Evolutionary conservation across 2,113 vertebrate species (phyloP).

Genomic region (Propithecus coquereli): DNA sequence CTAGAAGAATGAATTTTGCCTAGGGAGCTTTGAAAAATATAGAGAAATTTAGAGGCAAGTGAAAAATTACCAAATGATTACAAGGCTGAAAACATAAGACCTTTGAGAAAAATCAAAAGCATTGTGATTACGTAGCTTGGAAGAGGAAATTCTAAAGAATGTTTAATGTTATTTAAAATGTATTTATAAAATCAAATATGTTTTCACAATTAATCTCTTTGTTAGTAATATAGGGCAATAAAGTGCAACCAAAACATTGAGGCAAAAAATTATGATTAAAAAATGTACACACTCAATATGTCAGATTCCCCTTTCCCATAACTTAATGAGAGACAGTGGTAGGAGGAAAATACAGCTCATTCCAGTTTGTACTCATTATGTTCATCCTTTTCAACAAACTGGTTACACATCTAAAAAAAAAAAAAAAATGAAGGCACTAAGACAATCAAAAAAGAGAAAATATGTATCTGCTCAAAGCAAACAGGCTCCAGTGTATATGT

Average conservation of each 20-base stretch:
- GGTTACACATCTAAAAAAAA: neutral
- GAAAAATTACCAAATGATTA: neutral
- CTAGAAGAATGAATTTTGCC: neutral
- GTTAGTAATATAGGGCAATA: neutral
- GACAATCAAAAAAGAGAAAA: neutral
- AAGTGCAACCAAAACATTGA: neutral
- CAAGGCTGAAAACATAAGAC: neutral
- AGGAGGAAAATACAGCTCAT: conserved; percentile 54
- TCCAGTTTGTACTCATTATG: conserved; percentile 47
- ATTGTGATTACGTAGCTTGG: neutral
- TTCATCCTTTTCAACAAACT: conserved; percentile 56
- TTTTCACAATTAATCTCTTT: neutral
- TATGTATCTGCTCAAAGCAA: neutral
- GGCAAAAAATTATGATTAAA: neutral
- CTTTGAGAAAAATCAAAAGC: neutral
- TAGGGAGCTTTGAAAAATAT: neutral
- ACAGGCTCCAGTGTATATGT: neutral
- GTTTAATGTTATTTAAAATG: neutral
- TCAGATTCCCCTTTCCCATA: too few species aligned
- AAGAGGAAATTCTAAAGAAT: neutral
- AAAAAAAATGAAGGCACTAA: neutral
- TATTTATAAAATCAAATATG: neutral
- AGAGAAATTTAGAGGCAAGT: neutral
- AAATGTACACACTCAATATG: neutral
- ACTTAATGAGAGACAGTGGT: neutral